Conservation (phyloP, 1,140 invertebrate genomes). For the Pemphigus obesinymphae region DNA sequence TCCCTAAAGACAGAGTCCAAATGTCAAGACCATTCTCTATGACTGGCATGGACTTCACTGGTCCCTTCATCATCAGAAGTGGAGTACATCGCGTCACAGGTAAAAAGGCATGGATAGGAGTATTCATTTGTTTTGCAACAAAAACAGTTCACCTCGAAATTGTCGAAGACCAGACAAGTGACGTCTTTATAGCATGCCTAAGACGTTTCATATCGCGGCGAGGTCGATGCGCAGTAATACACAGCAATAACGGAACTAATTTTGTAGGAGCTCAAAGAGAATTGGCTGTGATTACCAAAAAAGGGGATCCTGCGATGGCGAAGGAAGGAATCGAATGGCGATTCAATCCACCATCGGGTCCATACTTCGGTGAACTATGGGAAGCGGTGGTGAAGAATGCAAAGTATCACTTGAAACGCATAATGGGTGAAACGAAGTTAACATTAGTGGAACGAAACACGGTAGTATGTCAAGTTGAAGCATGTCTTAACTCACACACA, state of each 20-base stretch:
- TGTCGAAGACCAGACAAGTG: conserved; percentile 46
- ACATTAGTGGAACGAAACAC: no score
- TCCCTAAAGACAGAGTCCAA: neutral
- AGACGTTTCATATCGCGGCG: conserved; percentile 49
- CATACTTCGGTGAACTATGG: conserved; percentile 52
- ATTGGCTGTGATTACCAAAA: neutral
- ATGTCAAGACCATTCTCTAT: neutral
- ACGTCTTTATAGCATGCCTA: conserved; percentile 48
- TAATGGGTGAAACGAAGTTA: no score
- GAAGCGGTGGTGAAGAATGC: conserved; percentile 49
- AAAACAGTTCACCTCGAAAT: conserved; percentile 50
- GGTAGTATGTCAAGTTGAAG: neutral
- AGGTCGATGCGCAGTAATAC: conserved; percentile 47
- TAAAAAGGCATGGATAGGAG: conserved; percentile 48
- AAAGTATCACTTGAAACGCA: neutral
- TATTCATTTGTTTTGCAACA: conserved; percentile 48
- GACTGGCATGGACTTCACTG: conserved; percentile 23
- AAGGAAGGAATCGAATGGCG: conserved; percentile 50
- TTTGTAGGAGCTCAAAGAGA: conserved; percentile 49
- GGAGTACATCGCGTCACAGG: neutral
- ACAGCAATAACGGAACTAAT: conserved; percentile 51
- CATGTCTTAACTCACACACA: neutral
- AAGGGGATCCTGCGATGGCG: neutral
- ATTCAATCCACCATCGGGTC: conserved; percentile 51
- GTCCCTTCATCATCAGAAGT: neutral